phyloP scores from a whole-genome alignment of 1,140 invertebrate species.

The Drosophila pallidifrons region DNA sequence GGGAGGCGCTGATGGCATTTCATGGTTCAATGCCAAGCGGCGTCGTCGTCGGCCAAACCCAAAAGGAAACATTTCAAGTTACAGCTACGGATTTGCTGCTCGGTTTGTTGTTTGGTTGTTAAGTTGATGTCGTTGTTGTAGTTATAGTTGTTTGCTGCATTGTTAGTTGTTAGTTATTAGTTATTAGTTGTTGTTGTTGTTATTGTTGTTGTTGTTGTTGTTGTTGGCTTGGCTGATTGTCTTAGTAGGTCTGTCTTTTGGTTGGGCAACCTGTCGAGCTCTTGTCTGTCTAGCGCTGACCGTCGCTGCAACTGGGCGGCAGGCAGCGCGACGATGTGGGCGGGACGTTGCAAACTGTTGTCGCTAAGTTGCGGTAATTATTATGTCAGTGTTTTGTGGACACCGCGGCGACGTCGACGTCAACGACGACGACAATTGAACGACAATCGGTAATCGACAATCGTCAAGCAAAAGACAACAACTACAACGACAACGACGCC shows the following conservation, averaged over 20 bases:
- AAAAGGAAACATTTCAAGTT: constrained; percentile 63
- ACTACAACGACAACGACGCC: constrained; percentile 56
- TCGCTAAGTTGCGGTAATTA: constrained; percentile 76
- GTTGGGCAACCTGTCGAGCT: constrained; percentile 50
- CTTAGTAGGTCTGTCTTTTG: constrained; percentile 19
- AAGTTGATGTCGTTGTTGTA: too few relatives aligned
- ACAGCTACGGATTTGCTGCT: constrained; percentile 35
- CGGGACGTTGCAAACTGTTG: constrained; percentile 39
- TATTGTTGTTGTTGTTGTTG: constrained; percentile 3
- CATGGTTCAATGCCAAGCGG: constrained; percentile 73
- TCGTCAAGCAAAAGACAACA: constrained; percentile 5
- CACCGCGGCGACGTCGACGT: constrained; percentile 4
- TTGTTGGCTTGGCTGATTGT: constrained; percentile 7
- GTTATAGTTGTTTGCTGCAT: too few relatives aligned
- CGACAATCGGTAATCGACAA: not conserved
- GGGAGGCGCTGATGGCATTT: constrained; percentile 44
- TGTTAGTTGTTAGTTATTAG: too few relatives aligned
- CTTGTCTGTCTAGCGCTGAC: not conserved
- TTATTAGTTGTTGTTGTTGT: constrained; percentile 10
- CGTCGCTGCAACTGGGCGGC: not conserved
- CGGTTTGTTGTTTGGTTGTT: constrained; percentile 1
- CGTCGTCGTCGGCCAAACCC: constrained; percentile 32
- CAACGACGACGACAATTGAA: too few relatives aligned
- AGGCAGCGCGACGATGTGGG: not conserved
- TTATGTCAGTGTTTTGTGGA: constrained; percentile 65